phyloP scores from a whole-genome alignment of 1,140 invertebrate genomes.

The Anoplophora glabripennis region DNA sequence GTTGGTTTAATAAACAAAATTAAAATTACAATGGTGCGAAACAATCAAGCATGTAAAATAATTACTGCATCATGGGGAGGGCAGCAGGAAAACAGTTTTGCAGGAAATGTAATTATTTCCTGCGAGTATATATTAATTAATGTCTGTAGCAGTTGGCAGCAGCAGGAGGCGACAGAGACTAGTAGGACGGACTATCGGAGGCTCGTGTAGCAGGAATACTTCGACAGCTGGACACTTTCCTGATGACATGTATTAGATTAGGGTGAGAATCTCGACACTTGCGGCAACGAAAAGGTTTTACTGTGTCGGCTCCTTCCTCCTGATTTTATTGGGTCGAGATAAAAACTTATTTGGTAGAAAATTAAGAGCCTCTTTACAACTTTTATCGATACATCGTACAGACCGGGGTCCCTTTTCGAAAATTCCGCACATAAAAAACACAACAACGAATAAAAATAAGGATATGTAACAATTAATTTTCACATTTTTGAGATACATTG shows the following conservation, averaged over 20 bases:
- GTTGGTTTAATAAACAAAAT: slow-evolving; percentile 34
- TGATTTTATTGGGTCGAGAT: not conserved
- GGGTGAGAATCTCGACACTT: slow-evolving; percentile 47
- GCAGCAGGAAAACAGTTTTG: slow-evolving; percentile 34
- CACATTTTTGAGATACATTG: no score
- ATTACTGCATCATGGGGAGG: slow-evolving; percentile 35
- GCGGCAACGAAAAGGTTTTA: slow-evolving; percentile 21
- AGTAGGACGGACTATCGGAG: slow-evolving; percentile 22
- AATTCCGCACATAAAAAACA: no score
- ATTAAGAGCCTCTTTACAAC: not conserved
- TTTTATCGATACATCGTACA: not conserved
- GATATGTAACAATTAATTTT: no score
- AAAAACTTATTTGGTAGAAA: not conserved
- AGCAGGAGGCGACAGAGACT: slow-evolving; percentile 46
- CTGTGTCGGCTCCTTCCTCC: not conserved
- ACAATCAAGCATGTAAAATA: slow-evolving; percentile 46
- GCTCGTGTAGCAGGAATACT: slow-evolving; percentile 22
- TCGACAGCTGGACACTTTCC: slow-evolving; percentile 50
- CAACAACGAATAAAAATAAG: no score
- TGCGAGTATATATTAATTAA: slow-evolving; percentile 50
- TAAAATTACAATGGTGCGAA: slow-evolving; percentile 42
- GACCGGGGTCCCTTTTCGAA: no score
- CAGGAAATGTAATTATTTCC: slow-evolving; percentile 47
- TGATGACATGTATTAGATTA: slow-evolving; percentile 49
- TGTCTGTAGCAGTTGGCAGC: slow-evolving; percentile 47